Evolutionary conservation across 2,113 vertebrate species (phyloP).

Genomic region (Apodemus speciosus): DNA sequence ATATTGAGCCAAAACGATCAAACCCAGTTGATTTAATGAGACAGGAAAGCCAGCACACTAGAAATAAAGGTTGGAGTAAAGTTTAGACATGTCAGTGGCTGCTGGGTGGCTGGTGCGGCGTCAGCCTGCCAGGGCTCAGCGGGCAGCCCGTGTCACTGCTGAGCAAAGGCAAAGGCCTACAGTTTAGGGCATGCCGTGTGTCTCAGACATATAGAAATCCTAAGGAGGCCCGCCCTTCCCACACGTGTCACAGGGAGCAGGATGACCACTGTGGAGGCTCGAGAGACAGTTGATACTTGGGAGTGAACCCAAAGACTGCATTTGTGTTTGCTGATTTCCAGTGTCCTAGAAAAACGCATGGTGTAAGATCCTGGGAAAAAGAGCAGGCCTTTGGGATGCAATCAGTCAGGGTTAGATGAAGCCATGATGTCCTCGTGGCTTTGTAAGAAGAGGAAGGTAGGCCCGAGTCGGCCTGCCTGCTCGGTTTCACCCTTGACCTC

Average conservation of each 20-base stretch:
- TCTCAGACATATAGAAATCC: conserved; percentile 38
- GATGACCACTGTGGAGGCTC: neutral
- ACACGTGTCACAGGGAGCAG: conserved; percentile 1
- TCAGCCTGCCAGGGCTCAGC: conserved; percentile 20
- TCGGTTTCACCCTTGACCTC: neutral
- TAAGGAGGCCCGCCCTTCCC: neutral
- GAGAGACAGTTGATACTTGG: neutral
- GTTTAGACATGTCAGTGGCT: conserved; percentile 36
- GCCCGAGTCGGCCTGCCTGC: too few species aligned
- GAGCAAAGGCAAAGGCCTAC: neutral
- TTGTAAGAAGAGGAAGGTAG: neutral
- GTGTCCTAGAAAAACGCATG: neutral
- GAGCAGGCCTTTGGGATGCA: neutral
- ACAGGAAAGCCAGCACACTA: conserved; percentile 55
- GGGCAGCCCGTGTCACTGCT: neutral
- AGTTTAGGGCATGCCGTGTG: neutral
- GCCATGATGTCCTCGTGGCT: neutral
- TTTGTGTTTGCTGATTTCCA: neutral
- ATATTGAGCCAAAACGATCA: conserved; percentile 66
- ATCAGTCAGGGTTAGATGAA: too few species aligned
- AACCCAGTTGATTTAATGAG: conserved; percentile 73
- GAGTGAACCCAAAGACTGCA: neutral
- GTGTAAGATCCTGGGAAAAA: neutral
- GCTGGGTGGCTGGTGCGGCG: conserved; percentile 44
- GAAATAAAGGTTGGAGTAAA: conserved; percentile 65